Base-by-base conservation (phyloP, 2,797 vertebrate species). In the Fratercula arctica region DNA sequence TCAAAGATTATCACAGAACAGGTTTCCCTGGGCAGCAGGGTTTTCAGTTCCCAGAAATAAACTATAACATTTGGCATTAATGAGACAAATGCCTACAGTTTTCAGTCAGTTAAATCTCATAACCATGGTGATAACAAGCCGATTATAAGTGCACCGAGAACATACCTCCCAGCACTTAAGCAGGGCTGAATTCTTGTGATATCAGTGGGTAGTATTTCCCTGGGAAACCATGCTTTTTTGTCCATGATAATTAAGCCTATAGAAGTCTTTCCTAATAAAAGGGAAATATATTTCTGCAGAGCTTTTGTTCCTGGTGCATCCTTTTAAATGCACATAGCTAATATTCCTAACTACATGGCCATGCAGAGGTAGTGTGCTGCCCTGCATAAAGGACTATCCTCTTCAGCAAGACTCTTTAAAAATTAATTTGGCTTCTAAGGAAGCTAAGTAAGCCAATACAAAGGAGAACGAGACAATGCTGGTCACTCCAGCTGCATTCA, bases 21-120 rank as follows among this genome's bases (percentile, higher is more conserved):
- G 74, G 35, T 93, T 96, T 87, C 74, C 86, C 92, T 85, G 64
- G 75, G 72, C 80, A 95, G 88, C 87, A 24, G 46, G 29, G 68
- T 86, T 95, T 95, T 69, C 79, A 74, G 63, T 26, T 90, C 91
- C 91, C 90, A 68, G 75, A 96, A 95, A 97, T 95, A 95, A 97
- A 93, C 84, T 57, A 39, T 39, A 85, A 87, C 84, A 87, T 90
- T 93, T 94, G 86, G 72, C 67, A 95, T 95, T 96, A 97, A 96
- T 76, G 92, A 95, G 79, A 94, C 57, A 96, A 97, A 91, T 92
- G 79, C 86, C 92, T 91, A 91, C 89, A 87, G 86, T 95, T 95
- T 93, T 88, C 73, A 93, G 61, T 75, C 92, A 91, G 80, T 89
- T 95, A 93, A 88, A 87, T 95, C 88, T 97, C 91, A 97, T 96